Conservation (phyloP, 2,113 vertebrate species). For the Tyto alba region DNA sequence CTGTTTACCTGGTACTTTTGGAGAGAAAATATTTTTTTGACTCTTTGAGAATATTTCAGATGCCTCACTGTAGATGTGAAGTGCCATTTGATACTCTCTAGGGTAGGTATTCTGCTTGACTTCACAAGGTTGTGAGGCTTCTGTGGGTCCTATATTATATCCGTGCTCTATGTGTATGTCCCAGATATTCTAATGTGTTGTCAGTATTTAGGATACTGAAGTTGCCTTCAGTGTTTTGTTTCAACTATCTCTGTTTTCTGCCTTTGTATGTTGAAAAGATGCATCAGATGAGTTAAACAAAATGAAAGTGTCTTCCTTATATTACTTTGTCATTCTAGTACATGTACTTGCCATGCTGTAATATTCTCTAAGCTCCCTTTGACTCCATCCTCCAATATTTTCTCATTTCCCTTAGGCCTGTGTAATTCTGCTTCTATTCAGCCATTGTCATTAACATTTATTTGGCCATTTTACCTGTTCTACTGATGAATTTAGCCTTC, state of each 20-base stretch:
- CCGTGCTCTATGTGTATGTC: background rate
- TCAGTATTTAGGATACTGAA: background rate
- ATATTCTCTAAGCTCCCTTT: background rate
- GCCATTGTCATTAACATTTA: background rate
- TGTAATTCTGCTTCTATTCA: background rate
- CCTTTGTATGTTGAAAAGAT: background rate
- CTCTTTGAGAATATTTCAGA: background rate
- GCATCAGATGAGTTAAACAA: background rate
- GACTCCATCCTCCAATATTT: background rate
- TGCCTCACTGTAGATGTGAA: background rate
- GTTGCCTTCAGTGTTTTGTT: background rate
- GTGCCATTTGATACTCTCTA: background rate
- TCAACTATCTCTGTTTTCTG: background rate
- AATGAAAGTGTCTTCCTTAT: background rate
- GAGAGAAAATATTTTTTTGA: background rate
- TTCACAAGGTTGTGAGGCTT: background rate
- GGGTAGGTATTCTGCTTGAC: background rate
- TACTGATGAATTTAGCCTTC: background rate
- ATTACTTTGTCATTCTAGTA: background rate
- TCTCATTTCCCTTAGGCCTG: background rate
- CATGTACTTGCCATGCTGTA: background rate
- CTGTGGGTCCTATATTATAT: background rate
- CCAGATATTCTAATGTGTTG: background rate
- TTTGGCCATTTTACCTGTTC: background rate
- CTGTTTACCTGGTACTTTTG: background rate